Percentiles rank a stretch among this genome's conserved stretches.
Evolutionary conservation across 2,797 vertebrate species (phyloP).

Genomic region (Scolopax bukidnonensis): DNA sequence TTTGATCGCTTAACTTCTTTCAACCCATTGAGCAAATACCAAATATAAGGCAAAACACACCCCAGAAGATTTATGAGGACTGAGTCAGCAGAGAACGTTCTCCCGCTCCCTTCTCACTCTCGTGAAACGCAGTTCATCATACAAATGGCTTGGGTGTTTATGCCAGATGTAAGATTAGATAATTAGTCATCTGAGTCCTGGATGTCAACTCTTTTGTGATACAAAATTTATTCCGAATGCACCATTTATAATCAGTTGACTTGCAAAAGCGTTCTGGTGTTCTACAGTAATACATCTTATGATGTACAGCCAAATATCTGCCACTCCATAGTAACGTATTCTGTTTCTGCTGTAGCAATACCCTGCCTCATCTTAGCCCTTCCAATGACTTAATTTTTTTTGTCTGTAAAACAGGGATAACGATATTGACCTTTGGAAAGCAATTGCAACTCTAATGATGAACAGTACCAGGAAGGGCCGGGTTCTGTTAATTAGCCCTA

Average conservation of each 20-base stretch:
- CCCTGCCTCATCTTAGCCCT: neutral
- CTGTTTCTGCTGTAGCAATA: neutral
- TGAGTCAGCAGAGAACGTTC: slow-evolving; percentile 68
- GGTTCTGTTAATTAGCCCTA: neutral
- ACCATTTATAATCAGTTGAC: slow-evolving; percentile 41
- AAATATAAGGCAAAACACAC: slow-evolving; percentile 31
- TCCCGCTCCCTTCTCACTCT: neutral
- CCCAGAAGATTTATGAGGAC: slow-evolving; percentile 47
- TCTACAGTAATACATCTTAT: neutral
- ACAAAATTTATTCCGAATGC: slow-evolving; percentile 57
- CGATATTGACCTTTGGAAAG: slow-evolving; percentile 39
- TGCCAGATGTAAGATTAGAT: slow-evolving; percentile 70
- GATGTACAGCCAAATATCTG: neutral
- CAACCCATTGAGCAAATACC: slow-evolving; percentile 53
- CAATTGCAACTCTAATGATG: neutral
- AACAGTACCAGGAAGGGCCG: neutral
- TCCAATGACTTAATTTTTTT: neutral
- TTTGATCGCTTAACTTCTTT: slow-evolving; percentile 61
- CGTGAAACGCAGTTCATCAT: slow-evolving; percentile 12
- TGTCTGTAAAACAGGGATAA: neutral
- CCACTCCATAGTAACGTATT: neutral
- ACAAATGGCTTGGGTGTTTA: slow-evolving; percentile 60
- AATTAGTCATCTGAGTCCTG: slow-evolving; percentile 62
- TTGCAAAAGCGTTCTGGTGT: neutral
- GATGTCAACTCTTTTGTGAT: slow-evolving; percentile 54